These are phyloP conservation scores for Mactromeris polynyma DNA, from an alignment of 2,888 invertebrate species.

Conservation along the genomic window DNA sequence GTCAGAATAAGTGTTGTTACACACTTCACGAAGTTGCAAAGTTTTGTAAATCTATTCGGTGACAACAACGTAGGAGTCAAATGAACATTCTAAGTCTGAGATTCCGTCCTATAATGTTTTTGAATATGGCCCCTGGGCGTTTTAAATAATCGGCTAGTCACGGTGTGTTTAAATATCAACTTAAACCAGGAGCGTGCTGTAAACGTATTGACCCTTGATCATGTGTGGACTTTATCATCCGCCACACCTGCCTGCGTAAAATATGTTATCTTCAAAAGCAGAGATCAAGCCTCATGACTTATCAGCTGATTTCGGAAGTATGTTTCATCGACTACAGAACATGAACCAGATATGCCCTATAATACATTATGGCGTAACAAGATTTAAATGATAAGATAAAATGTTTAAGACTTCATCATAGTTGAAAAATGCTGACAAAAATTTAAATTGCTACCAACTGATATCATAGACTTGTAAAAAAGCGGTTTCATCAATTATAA, in stretches of 20 bases:
- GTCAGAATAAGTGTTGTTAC: too few species aligned
- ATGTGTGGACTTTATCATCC: not conserved
- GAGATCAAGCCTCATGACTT: not conserved
- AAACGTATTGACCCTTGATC: not conserved
- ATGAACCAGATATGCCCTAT: not conserved
- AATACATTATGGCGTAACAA: not conserved
- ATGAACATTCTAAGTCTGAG: too few species aligned
- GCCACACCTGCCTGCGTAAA: not conserved
- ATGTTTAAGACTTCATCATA: not conserved
- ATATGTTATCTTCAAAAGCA: not conserved
- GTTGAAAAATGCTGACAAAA: not conserved
- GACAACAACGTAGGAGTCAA: too few species aligned
- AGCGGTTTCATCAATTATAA: too few species aligned
- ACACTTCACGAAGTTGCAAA: too few species aligned
- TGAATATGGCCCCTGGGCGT: too few species aligned
- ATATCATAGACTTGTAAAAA: too few species aligned
- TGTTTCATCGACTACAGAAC: not conserved
- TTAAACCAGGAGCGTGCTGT: not conserved
- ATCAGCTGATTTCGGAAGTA: slow-evolving; percentile 14
- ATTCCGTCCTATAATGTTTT: too few species aligned
- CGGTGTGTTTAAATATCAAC: not conserved
- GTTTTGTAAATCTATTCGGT: too few species aligned
- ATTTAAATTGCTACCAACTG: not conserved
- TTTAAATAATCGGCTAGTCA: too few species aligned
- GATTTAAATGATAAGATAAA: not conserved